Evolutionary conservation across 2,113 vertebrate species (phyloP).

Genomic region (Cygnus buccinator): DNA sequence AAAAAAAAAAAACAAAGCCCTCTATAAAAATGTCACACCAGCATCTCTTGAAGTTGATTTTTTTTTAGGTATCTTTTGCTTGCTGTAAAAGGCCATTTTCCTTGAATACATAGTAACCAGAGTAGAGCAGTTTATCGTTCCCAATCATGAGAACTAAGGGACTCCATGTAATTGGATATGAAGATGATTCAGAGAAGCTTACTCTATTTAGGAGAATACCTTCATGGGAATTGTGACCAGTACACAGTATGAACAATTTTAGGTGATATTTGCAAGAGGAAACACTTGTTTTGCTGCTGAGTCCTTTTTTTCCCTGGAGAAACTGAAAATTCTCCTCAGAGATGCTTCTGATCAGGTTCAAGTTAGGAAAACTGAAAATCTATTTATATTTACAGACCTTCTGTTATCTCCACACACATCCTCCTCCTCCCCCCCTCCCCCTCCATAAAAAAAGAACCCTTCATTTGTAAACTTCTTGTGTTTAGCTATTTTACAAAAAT

Average conservation of each 20-base stretch:
- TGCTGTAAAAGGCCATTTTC: not conserved
- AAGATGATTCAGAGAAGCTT: not conserved
- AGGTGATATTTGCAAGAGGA: not conserved
- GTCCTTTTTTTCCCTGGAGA: not conserved
- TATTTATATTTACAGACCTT: not conserved
- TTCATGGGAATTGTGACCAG: not conserved
- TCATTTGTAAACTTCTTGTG: not conserved
- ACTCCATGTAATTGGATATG: not conserved
- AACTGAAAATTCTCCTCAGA: not conserved
- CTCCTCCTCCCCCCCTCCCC: not conserved
- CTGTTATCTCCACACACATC: not conserved
- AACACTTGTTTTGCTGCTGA: not conserved
- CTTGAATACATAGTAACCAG: not conserved
- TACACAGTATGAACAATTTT: not conserved
- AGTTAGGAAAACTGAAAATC: not conserved
- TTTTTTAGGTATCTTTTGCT: not conserved
- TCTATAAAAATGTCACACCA: not conserved
- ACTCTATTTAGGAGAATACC: not conserved
- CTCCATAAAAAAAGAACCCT: not conserved
- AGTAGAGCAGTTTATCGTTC: not conserved
- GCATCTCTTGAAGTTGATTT: not conserved
- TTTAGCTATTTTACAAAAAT: not conserved
- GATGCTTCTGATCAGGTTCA: not conserved
- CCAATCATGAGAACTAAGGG: not conserved
- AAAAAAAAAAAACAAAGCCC: not conserved